A percentile compares a stretch with the other conserved stretches of the same genome.
These are phyloP conservation scores for Meta bourneti DNA, from an alignment of 2,888 invertebrate species.

Conservation along the genomic window DNA sequence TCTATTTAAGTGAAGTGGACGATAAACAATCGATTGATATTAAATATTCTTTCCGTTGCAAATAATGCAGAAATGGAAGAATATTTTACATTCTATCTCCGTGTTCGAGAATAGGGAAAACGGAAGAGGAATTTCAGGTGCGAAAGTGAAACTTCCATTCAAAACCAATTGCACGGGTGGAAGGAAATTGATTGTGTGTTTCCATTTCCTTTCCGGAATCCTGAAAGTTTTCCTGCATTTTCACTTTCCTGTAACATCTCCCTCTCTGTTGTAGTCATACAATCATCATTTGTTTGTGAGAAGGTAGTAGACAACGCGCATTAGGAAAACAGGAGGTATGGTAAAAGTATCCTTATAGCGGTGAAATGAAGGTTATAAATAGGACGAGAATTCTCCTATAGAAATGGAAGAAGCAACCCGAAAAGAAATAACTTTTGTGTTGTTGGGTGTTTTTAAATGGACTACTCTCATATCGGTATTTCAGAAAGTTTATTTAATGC, in stretches of 20 bases:
- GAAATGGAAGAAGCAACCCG: no score
- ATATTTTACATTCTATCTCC: neutral
- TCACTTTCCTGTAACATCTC: constrained; percentile 21
- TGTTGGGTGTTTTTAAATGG: no score
- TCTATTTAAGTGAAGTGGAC: neutral
- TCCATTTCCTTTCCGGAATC: constrained; percentile 29
- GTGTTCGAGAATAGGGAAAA: neutral
- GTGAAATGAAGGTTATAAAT: no score
- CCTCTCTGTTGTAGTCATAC: neutral
- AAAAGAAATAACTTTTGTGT: no score
- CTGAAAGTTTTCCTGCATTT: constrained; percentile 23
- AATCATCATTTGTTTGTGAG: constrained; percentile 42
- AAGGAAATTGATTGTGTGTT: constrained; percentile 41
- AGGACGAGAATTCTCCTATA: no score
- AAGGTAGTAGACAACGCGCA: neutral
- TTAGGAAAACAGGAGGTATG: neutral
- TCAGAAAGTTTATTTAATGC: no score
- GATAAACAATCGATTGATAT: neutral
- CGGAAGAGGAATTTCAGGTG: neutral
- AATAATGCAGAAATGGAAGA: neutral
- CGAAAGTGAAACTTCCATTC: constrained; percentile 41
- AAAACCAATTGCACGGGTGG: constrained; percentile 35
- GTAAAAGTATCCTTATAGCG: neutral
- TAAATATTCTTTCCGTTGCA: neutral
- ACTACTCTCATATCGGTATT: no score